Evolutionary conservation across 64 coral and sea anemone genomes (phyloP), one percentile per base, ranked within the genome.

Genomic region (Cladopsammia gracilis): DNA sequence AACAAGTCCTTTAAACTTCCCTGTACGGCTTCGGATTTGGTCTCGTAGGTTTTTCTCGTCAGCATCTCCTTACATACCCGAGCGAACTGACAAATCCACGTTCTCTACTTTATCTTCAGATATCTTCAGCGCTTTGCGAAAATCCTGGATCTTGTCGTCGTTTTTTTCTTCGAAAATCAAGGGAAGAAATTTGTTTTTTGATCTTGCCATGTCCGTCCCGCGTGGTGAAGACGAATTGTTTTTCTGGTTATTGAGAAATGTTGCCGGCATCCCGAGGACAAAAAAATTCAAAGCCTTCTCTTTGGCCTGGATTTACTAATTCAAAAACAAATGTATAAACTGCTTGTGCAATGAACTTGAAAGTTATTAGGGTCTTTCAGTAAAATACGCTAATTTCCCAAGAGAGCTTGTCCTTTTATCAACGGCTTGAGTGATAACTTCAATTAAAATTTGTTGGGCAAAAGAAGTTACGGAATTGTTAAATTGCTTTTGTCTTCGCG

Each of bases 101-200:
- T 67, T 15, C 0, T 67, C 43, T 24, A 14, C 34, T 22, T 67
- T 43, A 13, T 67, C 80, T 23, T 84, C 43, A 20, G 18, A 50
- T 23, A 84, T 84, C 62, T 67, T 46, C 34, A 84, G 45, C 44
- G 80, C 45, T 51, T 84, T 62, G 19, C 60, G 61, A 84, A 84
- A 23, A 26, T 84, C 80, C 58, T 84, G 80, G 5, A 84, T 84
- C 44, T 84, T 84, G 7, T 84, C 80, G 11, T 84, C 80, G 4
- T 84, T 62, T n/a, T 50, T 84, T 49, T 83, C 79, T 83, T 83
- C 79, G 56, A 66, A 83, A 44, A 83, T 83, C 25, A 59, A 83
- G 8, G 79, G 79, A 12, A 83, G 60, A 43, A 83, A 83, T 9
- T 84, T 84, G 43, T 49, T 84, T 48, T 43, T 66, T 3, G 45